These are phyloP conservation scores for Synergus japonicus DNA, from an alignment of 2,888 invertebrate species.

Conservation along the genomic window DNA sequence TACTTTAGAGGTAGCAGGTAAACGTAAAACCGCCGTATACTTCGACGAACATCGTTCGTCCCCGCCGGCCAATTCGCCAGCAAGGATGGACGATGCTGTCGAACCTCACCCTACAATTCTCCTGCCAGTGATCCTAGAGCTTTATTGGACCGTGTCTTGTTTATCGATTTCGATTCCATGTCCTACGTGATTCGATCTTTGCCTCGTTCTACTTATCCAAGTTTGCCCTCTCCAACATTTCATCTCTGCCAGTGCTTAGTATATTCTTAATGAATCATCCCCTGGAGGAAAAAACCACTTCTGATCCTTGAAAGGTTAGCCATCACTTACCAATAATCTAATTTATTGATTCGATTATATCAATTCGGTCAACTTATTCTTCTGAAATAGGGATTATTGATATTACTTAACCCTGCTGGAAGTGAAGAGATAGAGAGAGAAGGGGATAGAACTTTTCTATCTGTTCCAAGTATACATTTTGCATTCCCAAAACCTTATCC, in stretches of 20 bases:
- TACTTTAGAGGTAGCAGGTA: constrained; percentile 59
- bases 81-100: constrained; percentile 33
- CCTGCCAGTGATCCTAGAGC: constrained; percentile 34
- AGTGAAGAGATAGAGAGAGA: too few relatives aligned
- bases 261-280: constrained; percentile 8
- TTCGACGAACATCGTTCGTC: constrained; percentile 20
- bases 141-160: constrained; percentile 43
- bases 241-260: constrained; percentile 5
- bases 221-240: not conserved
- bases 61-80: constrained; percentile 21
- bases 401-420: too few relatives aligned
- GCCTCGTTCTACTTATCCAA: not conserved
- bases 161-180: constrained; percentile 48
- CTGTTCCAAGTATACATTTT: too few relatives aligned
- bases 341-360: not conserved
- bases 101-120: constrained; percentile 21
- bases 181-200: constrained; percentile 40
- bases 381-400: too few relatives aligned
- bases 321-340: not conserved
- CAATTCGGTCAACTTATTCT: not conserved
- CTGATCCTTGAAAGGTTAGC: not conserved
- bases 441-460: too few relatives aligned
- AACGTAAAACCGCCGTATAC: constrained; percentile 57
- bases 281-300: not conserved
- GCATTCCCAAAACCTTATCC: too few relatives aligned